Evolutionary conservation across 2,888 invertebrate species (phyloP).

Genomic region (Theretra japonica): DNA sequence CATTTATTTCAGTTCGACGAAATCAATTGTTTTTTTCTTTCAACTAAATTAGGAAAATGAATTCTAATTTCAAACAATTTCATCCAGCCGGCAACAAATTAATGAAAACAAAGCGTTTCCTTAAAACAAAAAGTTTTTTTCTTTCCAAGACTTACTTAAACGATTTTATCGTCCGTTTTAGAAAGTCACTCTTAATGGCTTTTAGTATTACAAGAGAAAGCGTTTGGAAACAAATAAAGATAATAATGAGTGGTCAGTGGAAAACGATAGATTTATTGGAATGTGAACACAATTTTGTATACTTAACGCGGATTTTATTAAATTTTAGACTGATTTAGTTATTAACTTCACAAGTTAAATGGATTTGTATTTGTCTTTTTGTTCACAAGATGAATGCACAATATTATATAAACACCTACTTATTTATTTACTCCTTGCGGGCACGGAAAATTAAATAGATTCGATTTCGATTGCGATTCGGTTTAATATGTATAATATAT

Average conservation of each 20-base stretch:
- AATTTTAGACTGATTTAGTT: not conserved
- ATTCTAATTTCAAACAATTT: not conserved
- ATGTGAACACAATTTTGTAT: not conserved
- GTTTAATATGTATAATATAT: too few relatives aligned
- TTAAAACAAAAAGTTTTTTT: not conserved
- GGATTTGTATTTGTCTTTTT: too few relatives aligned
- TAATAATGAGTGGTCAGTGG: constrained; percentile 7
- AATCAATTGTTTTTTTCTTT: too few relatives aligned
- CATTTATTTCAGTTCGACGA: too few relatives aligned
- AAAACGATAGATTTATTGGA: not conserved
- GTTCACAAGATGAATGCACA: too few relatives aligned
- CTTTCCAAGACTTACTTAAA: not conserved
- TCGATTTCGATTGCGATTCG: too few relatives aligned
- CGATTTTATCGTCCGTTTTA: not conserved
- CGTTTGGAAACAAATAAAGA: constrained; percentile 12
- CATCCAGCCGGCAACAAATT: not conserved
- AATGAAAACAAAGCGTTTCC: constrained; percentile 15
- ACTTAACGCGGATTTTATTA: not conserved
- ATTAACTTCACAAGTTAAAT: not conserved
- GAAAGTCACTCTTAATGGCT: constrained; percentile 16
- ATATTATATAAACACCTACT: too few relatives aligned
- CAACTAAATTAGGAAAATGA: too few relatives aligned
- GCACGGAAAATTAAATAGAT: too few relatives aligned
- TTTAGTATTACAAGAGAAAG: constrained; percentile 22
- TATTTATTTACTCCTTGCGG: too few relatives aligned